These are phyloP conservation scores for Hyles vespertilio DNA, from an alignment of 1,140 invertebrate species.

Conservation along the genomic window DNA sequence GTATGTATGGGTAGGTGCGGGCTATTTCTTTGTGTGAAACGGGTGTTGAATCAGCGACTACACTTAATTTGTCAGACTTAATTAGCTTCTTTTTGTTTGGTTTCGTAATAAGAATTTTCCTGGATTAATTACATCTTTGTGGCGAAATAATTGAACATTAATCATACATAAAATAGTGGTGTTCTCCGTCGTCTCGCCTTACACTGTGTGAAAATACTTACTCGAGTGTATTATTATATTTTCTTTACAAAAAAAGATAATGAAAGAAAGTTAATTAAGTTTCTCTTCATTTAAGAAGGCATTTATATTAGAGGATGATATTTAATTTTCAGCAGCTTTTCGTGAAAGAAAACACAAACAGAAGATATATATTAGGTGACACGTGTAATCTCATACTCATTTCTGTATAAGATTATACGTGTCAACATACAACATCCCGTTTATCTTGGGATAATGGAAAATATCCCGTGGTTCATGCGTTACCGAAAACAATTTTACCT, in stretches of 20 bases:
- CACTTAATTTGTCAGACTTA: conserved; percentile 7
- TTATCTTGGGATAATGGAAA: conserved; percentile 40
- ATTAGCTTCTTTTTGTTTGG: conserved; percentile 9
- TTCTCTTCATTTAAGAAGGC: too few relatives aligned
- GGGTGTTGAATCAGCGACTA: neutral
- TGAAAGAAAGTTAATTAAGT: too few relatives aligned
- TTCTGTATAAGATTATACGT: conserved; percentile 47
- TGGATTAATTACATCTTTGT: conserved; percentile 4
- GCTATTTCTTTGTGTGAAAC: too few relatives aligned
- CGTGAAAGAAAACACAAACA: conserved; percentile 6
- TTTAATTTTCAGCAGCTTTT: conserved; percentile 7
- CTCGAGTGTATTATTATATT: too few relatives aligned
- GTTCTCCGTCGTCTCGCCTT: neutral
- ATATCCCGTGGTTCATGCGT: conserved; percentile 16
- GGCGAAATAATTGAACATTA: conserved; percentile 8
- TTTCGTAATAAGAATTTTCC: conserved; percentile 6
- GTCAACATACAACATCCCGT: conserved; percentile 39
- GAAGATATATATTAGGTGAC: conserved; percentile 31
- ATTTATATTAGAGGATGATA: neutral
- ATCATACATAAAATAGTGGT: conserved; percentile 3
- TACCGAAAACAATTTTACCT: conserved; percentile 24
- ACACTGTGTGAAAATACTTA: too few relatives aligned
- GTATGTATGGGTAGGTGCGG: too few relatives aligned
- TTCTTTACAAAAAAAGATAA: too few relatives aligned
- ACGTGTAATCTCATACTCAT: conserved; percentile 45